Conservation (phyloP, 2,888 invertebrate species). For the Apeira syringaria region DNA sequence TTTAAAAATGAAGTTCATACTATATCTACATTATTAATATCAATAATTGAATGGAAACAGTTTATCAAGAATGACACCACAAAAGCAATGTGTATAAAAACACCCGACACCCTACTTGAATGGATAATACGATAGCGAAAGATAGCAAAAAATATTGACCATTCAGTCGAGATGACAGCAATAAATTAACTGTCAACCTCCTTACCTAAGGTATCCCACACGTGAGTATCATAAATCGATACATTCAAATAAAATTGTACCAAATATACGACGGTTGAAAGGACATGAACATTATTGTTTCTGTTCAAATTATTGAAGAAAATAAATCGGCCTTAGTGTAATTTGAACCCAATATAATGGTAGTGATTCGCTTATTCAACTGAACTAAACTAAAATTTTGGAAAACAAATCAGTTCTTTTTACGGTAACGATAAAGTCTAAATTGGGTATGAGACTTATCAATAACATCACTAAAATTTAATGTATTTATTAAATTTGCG, state of each 20-base stretch:
- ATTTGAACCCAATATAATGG: too few relatives aligned
- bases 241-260: background rate
- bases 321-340: too few relatives aligned
- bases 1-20: too few relatives aligned
- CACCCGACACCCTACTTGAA: constrained; percentile 16
- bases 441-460: too few relatives aligned
- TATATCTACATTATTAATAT: constrained; percentile 9
- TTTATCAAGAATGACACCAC: constrained; percentile 27
- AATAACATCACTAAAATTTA: too few relatives aligned
- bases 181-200: constrained; percentile 58
- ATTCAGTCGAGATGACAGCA: constrained; percentile 44
- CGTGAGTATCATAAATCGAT: constrained; percentile 14
- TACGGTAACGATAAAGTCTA: too few relatives aligned
- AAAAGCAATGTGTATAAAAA: constrained; percentile 19
- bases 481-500: too few relatives aligned
- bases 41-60: constrained; percentile 17
- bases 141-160: constrained; percentile 57
- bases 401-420: too few relatives aligned
- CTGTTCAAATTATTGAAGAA: too few relatives aligned
- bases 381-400: too few relatives aligned
- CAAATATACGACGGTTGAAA: background rate
- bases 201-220: constrained; percentile 11
- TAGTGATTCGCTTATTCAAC: too few relatives aligned
- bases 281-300: too few relatives aligned
- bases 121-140: constrained; percentile 39